Conservation (phyloP, 2,888 invertebrate genomes). For the Drosophila infuscata region DNA sequence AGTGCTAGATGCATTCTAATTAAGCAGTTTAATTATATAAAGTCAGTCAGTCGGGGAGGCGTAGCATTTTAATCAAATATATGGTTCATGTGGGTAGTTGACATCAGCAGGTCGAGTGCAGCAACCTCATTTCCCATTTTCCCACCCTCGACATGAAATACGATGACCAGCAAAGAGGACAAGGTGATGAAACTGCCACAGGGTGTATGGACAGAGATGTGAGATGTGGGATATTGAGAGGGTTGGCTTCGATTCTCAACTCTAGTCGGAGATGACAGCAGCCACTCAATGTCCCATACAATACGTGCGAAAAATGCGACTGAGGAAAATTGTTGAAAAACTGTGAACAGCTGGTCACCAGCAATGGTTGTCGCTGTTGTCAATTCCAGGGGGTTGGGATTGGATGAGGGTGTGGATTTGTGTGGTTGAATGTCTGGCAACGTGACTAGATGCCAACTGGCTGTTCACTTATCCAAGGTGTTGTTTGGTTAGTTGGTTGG, state of each 20-base stretch:
- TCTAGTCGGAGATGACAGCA: constrained; percentile 39
- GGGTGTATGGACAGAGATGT: constrained; percentile 1
- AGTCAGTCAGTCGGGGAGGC: constrained; percentile 40
- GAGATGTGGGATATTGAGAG: constrained; percentile 30
- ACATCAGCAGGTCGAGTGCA: constrained; percentile 37
- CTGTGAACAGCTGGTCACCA: constrained; percentile 76
- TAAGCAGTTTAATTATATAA: constrained; percentile 64
- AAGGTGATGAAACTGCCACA: constrained; percentile 53
- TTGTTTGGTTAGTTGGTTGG: constrained; percentile 25
- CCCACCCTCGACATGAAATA: constrained; percentile 22
- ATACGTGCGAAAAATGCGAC: constrained; percentile 74
- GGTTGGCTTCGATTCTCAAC: constrained; percentile 5
- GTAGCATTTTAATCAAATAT: constrained; percentile 18
- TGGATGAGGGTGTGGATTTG: not conserved
- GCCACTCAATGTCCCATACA: constrained; percentile 64
- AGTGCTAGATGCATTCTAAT: constrained; percentile 46
- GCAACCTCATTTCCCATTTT: constrained; percentile 12
- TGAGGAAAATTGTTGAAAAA: constrained; percentile 56
- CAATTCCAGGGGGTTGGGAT: not conserved
- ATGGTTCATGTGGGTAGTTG: constrained; percentile 23
- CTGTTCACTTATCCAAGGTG: constrained; percentile 70
- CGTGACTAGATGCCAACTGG: constrained; percentile 69
- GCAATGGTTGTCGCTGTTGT: constrained; percentile 70
- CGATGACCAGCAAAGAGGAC: constrained; percentile 39
- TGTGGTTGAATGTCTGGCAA: constrained; percentile 36